Evolutionary conservation across 2,113 vertebrate species (phyloP), one percentile per base, ranked within the genome.

Genomic region (Callospermophilus lateralis): DNA sequence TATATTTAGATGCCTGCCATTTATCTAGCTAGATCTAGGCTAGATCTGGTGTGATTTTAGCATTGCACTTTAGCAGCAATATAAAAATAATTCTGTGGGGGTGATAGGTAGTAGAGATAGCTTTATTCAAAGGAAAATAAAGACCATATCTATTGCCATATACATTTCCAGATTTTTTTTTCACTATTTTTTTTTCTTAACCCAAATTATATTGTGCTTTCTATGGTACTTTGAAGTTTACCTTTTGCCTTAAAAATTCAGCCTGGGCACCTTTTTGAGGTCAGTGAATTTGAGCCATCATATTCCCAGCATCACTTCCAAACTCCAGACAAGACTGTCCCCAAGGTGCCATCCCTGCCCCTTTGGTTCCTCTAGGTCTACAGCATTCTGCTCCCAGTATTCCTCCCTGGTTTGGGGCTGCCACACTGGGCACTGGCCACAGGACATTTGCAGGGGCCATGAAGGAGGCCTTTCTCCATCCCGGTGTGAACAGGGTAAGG

Each of bases 121-220:
- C 30, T 68, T 92, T 91, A 42, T 89, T 74, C 37, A 58, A 61
- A 89, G 63, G 32, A 92, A 63, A 91, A 39, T 22, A 74, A 91
- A 79, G 39, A 32, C 24, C 55, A 80, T 17, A 78, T n/a, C 73
- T 95, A 84, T 76, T 16, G 53, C 19, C 37, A 16, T 61, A 42
- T 83, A 16, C 30, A 39, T 92, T 84, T 91, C 39, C 32, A 63
- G 13, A 65, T 53, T 77, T 55, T 32, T 48, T 67, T 89, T 85
- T n/a, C 20, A 22, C 30, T 63, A n/a, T 24, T 63, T 58, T 34
- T 68, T 67, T 34, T 80, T 58, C 65, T 61, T 53, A 68, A 87
- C 3, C 34, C 80, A 65, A 77, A 73, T 19, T 76, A 13, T 45
- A 34, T 61, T 73, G 4, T 72, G 55, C 74, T 68, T 1, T 34